A percentile compares a stretch with the other conserved stretches of the same genome.
phyloP scores from a whole-genome alignment of 2,797 vertebrate species.

The Pachyuromys duprasi region DNA sequence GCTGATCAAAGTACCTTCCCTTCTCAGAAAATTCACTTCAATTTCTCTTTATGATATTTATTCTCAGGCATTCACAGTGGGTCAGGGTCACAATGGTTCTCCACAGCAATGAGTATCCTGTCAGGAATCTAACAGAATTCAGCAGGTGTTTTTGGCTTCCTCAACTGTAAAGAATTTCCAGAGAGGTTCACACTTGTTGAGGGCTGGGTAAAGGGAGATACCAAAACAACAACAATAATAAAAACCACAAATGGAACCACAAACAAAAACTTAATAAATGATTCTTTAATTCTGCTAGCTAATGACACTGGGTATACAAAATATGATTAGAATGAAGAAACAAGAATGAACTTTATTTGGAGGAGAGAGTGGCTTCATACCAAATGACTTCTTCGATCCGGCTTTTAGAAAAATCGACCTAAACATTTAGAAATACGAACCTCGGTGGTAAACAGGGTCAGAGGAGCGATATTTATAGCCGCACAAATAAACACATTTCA shows the following conservation, averaged over 20 bases:
- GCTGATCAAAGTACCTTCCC: constrained; percentile 34
- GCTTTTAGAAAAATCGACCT: not conserved
- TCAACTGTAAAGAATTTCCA: constrained; percentile 48
- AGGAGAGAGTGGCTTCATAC: constrained; percentile 51
- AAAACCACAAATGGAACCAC: constrained; percentile 36
- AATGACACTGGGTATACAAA: constrained; percentile 4
- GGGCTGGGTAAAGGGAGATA: not conserved
- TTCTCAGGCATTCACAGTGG: constrained; percentile 35
- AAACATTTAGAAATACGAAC: constrained; percentile 51
- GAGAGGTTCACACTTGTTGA: not conserved
- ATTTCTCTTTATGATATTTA: constrained; percentile 29
- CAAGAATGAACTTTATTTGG: constrained; percentile 39
- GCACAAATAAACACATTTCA: constrained; percentile 68
- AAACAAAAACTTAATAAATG: not conserved
- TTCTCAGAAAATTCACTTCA: constrained; percentile 48
- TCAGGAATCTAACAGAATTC: constrained; percentile 25
- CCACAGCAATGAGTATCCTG: not conserved
- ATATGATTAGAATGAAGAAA: constrained; percentile 68
- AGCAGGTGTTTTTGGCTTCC: constrained; percentile 36
- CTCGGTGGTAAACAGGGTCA: constrained; percentile 68
- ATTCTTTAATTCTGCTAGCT: not conserved
- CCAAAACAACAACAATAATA: not conserved
- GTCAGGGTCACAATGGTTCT: not conserved
- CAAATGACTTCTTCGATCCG: constrained; percentile 59
- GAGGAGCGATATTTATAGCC: constrained; percentile 66